Conservation (phyloP, 2,113 vertebrate species). For the Ageneiosus marmoratus region DNA sequence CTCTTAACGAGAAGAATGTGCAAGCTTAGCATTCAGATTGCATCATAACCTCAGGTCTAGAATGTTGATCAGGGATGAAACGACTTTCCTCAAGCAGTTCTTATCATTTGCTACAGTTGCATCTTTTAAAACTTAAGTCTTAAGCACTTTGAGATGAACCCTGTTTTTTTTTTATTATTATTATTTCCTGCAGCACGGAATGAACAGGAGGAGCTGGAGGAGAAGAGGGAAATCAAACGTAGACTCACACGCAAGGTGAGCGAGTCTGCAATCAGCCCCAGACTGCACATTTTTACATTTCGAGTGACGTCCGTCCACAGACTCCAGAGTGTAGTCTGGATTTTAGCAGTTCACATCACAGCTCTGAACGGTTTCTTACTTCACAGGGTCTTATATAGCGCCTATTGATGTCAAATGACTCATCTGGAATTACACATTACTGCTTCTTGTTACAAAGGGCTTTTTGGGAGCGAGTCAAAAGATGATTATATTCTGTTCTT, state of each 20-base stretch:
- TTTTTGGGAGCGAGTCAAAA: slow-evolving; percentile 20
- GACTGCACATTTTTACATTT: neutral
- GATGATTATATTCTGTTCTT: slow-evolving; percentile 24
- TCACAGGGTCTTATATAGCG: neutral
- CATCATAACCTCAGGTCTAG: neutral
- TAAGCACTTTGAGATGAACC: neutral
- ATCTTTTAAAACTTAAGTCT: neutral
- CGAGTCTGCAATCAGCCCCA: neutral
- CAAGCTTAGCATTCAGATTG: neutral
- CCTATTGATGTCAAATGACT: slow-evolving; percentile 19
- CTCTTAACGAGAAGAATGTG: neutral
- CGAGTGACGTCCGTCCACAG: neutral
- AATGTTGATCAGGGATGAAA: neutral
- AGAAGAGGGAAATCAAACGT: slow-evolving; percentile 96
- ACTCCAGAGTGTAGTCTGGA: neutral
- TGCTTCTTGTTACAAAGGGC: neutral
- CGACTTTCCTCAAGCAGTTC: neutral
- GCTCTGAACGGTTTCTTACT: neutral
- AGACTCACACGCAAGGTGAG: slow-evolving; percentile 92
- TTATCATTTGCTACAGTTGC: neutral
- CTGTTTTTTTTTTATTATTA: slow-evolving; percentile 48
- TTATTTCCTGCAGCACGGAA: slow-evolving; percentile 84
- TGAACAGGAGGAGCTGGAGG: slow-evolving; percentile 96
- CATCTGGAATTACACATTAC: slow-evolving; percentile 15
- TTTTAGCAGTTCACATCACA: neutral